Conservation (phyloP, 1,140 invertebrate genomes). For the Helicorthomorpha holstii region DNA sequence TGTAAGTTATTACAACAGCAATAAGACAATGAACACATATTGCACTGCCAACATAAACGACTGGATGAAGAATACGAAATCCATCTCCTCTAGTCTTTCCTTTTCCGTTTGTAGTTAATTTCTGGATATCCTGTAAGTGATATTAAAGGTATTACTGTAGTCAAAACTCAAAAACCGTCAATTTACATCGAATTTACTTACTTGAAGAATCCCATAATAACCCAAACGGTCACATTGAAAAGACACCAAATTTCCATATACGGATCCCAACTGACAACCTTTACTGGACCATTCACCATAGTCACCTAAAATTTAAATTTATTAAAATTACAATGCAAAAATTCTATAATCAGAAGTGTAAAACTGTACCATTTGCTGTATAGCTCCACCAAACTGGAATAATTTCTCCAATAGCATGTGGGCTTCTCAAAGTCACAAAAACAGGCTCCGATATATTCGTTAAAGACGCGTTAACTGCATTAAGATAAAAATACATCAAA, state of each 20-base stretch:
- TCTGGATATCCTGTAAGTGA: conserved; percentile 17
- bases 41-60: conserved; percentile 63
- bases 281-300: conserved; percentile 47
- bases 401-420: conserved; percentile 27
- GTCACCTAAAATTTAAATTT: conserved; percentile 17
- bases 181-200: conserved; percentile 2
- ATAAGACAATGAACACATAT: conserved; percentile 53
- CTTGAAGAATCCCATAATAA: conserved; percentile 63
- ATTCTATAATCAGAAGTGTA: neutral
- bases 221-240: conserved; percentile 61
- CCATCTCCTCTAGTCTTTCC: conserved; percentile 32
- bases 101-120: neutral
- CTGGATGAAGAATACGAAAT: conserved; percentile 55
- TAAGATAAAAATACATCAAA: neutral
- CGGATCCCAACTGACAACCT: conserved; percentile 39
- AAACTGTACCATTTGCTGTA: conserved; percentile 27
- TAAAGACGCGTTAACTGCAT: conserved; percentile 20
- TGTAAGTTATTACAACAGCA: conserved; percentile 56
- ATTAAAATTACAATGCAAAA: neutral
- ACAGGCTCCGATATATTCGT: conserved; percentile 45
- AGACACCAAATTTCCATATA: conserved; percentile 43
- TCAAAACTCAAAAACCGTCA: neutral
- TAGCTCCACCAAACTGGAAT: conserved; percentile 52
- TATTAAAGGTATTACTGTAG: no score
- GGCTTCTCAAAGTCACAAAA: conserved; percentile 40